Percentiles rank a stretch among this genome's conserved stretches.
phyloP scores from a whole-genome alignment of 2,797 vertebrate genomes.

The Mionectes olivaceus region DNA sequence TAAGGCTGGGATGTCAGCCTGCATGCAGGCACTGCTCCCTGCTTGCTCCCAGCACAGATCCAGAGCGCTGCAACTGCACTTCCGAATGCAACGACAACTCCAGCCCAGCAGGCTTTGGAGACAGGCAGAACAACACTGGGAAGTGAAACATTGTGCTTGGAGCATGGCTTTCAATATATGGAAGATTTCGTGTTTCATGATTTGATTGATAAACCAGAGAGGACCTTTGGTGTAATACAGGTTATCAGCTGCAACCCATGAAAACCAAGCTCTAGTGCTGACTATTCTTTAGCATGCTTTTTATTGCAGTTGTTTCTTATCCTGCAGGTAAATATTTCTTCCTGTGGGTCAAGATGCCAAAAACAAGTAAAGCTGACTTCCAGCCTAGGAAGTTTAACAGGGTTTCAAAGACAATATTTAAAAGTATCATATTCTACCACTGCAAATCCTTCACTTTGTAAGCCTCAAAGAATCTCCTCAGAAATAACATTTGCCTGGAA shows the following conservation, averaged over 20 bases:
- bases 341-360: background rate
- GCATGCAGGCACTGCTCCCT: fast-evolving
- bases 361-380: background rate
- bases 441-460: background rate
- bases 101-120: background rate
- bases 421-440: background rate
- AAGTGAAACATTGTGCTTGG: background rate
- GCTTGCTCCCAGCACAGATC: background rate
- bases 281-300: background rate
- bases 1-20: background rate
- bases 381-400: background rate
- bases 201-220: too few species aligned
- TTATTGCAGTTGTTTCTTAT: background rate
- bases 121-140: background rate
- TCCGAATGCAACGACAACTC: fast-evolving
- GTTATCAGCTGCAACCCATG: background rate
- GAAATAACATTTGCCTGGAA: background rate
- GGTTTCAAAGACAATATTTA: background rate
- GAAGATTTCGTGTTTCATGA: background rate
- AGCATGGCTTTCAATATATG: background rate
- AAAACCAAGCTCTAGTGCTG: background rate
- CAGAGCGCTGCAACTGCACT: fast-evolving
- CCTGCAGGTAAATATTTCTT: conserved; percentile 1
- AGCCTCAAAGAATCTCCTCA: background rate
- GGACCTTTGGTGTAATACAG: too few species aligned